Evolutionary conservation across 2,888 invertebrate species (phyloP).

Genomic region (Abrostola triplasia): DNA sequence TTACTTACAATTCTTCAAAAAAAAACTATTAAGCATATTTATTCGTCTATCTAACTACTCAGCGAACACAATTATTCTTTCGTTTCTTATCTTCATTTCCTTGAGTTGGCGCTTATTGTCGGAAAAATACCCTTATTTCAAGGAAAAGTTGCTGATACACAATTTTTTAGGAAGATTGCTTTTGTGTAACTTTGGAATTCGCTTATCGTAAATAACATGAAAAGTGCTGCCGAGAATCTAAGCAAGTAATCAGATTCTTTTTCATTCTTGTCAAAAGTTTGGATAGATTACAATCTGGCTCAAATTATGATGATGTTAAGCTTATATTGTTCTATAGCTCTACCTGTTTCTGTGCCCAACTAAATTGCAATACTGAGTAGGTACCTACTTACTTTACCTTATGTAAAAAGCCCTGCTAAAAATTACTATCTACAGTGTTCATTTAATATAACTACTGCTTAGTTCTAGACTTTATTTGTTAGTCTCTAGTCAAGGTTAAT

Average conservation of each 20-base stretch:
- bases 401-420: too few relatives aligned
- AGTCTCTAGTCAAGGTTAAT: too few relatives aligned
- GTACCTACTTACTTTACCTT: too few relatives aligned
- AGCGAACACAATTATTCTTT: slow-evolving; percentile 39
- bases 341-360: too few relatives aligned
- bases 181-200: slow-evolving; percentile 39
- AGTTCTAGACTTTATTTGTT: too few relatives aligned
- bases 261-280: background rate
- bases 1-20: slow-evolving; percentile 2
- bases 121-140: slow-evolving; percentile 34
- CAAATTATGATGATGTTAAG: too few relatives aligned
- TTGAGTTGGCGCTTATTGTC: slow-evolving; percentile 22
- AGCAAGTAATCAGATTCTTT: slow-evolving; percentile 12
- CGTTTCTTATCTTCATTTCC: slow-evolving; percentile 31
- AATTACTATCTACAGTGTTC: too few relatives aligned
- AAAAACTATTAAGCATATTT: slow-evolving; percentile 20
- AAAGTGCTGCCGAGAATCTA: slow-evolving; percentile 14
- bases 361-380: too few relatives aligned
- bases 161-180: slow-evolving; percentile 45
- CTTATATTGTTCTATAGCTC: too few relatives aligned
- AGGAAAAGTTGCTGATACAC: slow-evolving; percentile 41
- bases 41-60: slow-evolving; percentile 24
- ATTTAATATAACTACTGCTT: too few relatives aligned
- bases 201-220: slow-evolving; percentile 34
- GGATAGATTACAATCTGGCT: background rate